Evolutionary conservation across 1,140 invertebrate species (phyloP).

Genomic region (Solen grandis): DNA sequence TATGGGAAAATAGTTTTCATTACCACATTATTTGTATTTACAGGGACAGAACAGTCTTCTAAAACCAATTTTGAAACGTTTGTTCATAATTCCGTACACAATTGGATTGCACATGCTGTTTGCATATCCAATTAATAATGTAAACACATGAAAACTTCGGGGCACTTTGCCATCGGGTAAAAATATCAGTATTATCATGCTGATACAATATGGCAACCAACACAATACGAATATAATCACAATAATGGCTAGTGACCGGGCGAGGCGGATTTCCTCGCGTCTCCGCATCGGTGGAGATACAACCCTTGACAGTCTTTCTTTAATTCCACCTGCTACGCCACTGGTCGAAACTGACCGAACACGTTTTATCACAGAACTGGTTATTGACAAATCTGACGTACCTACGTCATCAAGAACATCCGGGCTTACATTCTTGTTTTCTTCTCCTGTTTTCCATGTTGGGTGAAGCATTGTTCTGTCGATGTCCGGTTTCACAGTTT

Average conservation of each 20-base stretch:
- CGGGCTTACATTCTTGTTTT: too few relatives aligned
- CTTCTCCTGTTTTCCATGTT: too few relatives aligned
- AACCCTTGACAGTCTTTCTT: too few relatives aligned
- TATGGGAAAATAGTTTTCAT: too few relatives aligned
- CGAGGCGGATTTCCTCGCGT: constrained; percentile 69
- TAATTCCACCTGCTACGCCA: too few relatives aligned
- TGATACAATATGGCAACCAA: constrained; percentile 76
- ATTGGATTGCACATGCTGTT: constrained; percentile 76
- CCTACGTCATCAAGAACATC: too few relatives aligned
- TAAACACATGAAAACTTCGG: constrained; percentile 67
- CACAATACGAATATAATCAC: constrained; percentile 71
- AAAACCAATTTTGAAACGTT: constrained; percentile 67
- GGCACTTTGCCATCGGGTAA: constrained; percentile 29
- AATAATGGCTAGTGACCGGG: constrained; percentile 65
- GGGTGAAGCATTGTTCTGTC: too few relatives aligned
- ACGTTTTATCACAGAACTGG: too few relatives aligned
- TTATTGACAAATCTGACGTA: too few relatives aligned
- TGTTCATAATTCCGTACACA: constrained; percentile 75
- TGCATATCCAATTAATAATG: constrained; percentile 72
- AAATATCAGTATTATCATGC: constrained; percentile 73
- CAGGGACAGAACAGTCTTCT: constrained; percentile 60
- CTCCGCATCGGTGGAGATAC: constrained; percentile 15
- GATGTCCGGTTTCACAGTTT: too few relatives aligned
- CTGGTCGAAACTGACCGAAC: too few relatives aligned
- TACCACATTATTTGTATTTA: too few relatives aligned